Evolutionary conservation across 2,113 vertebrate genomes (phyloP), one percentile per base, ranked within the genome.

Genomic region (Campylorhamphus procurvoides): DNA sequence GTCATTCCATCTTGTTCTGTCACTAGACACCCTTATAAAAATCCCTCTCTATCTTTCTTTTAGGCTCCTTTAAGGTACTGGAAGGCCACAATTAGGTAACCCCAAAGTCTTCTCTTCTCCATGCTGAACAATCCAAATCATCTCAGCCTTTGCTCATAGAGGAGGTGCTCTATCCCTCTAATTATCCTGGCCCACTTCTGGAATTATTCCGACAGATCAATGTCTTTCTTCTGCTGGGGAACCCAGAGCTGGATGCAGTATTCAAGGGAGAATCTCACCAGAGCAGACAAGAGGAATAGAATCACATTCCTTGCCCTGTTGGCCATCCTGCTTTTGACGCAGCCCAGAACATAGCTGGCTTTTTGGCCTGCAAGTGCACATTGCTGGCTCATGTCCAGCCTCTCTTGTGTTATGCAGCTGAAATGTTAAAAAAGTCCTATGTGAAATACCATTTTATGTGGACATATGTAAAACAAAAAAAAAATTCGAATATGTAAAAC

Each of bases 301-400:
- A 73, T 27, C 14, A 12, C 50, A 27, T 42, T 11, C 7, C 29
- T 42, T 56, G 19, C 11, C 24, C 58, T 72, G 49, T 29, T 87
- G 5, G 0, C 20, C 25, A 49, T 1, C 0, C 12, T 29, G 49
- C 29, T 56, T 55, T 40, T 29, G n/a, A 35, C 25, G 17, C 25
- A 56, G 35, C 20, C 24, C 49, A 56, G 35, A 35, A 18, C 22
- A 72, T 14, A 20, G 35, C 1, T 80, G 35, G 9, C 40, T 56
- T 88, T 55, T 29, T 47, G 35, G 42, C 40, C 49, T 63, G 25
- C 19, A 79, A 79, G 13, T 22, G 14, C 33, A 27, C 47, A 14
- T 12, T 64, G 7, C 20, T 27, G 31, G 20, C 35, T 42, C 25
- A 18, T 10, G 9, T 64, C 10, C 42, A 64, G 19, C 20, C 25